Conservation (phyloP, 1,140 invertebrate genomes). For the Drosophila asahinai region DNA sequence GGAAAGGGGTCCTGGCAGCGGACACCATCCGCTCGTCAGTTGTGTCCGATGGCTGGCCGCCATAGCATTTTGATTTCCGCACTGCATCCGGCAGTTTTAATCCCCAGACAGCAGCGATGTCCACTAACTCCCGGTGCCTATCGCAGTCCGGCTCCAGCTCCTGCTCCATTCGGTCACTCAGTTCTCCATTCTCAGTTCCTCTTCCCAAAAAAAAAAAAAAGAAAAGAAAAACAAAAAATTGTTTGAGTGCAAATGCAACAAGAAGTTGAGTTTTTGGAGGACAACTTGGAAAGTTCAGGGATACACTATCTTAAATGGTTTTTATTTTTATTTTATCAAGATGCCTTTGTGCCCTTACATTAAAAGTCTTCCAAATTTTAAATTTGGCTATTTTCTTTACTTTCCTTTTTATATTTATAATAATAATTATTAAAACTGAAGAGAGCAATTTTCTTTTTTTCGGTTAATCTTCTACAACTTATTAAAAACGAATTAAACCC, state of each 20-base stretch:
- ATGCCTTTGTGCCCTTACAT: too few relatives aligned
- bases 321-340: too few relatives aligned
- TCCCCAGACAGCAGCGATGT: constrained; percentile 52
- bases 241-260: constrained; percentile 38
- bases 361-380: too few relatives aligned
- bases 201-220: constrained; percentile 6
- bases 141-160: background rate
- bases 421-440: too few relatives aligned
- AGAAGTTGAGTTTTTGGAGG: background rate
- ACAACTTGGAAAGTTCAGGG: background rate
- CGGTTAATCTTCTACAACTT: too few relatives aligned
- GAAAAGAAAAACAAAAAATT: constrained; percentile 1
- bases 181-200: constrained; percentile 13
- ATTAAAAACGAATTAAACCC: too few relatives aligned
- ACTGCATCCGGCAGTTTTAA: constrained; percentile 78
- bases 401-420: too few relatives aligned
- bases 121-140: constrained; percentile 21
- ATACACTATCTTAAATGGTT: constrained; percentile 1
- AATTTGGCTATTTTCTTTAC: too few relatives aligned
- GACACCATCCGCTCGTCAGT: constrained; percentile 49
- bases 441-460: too few relatives aligned
- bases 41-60: constrained; percentile 56
- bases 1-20: constrained; percentile 12
- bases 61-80: constrained; percentile 80
- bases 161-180: constrained; percentile 6